Conservation (phyloP, 2,888 invertebrate species). For the Rutpela maculata region DNA sequence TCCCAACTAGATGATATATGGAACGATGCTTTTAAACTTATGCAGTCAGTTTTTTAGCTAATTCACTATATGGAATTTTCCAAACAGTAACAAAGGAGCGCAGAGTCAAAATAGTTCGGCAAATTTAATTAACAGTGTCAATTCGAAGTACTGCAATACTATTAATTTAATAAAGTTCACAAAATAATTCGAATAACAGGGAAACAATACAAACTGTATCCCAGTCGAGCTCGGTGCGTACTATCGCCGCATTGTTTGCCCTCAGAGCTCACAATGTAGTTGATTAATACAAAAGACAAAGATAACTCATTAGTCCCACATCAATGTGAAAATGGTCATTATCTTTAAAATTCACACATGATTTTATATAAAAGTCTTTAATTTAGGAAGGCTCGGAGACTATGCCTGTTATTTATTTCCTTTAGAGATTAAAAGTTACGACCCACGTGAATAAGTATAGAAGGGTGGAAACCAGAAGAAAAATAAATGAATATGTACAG, state of each 20-base stretch:
- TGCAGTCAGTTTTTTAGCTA: background rate
- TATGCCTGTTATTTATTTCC: slow-evolving; percentile 9
- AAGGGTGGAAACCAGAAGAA: background rate
- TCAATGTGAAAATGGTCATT: slow-evolving; percentile 22
- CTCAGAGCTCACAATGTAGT: slow-evolving; percentile 5
- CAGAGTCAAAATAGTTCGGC: background rate
- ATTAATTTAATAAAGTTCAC: slow-evolving; percentile 20
- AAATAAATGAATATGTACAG: background rate
- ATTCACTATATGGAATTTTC: background rate
- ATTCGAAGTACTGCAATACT: background rate
- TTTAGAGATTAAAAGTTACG: background rate
- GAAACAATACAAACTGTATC: background rate
- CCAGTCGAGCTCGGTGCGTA: background rate
- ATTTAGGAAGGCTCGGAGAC: background rate
- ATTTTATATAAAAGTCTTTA: slow-evolving; percentile 14
- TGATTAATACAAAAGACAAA: slow-evolving; percentile 30
- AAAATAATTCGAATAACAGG: background rate
- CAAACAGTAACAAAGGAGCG: background rate
- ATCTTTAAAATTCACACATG: slow-evolving; percentile 16
- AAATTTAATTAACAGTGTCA: slow-evolving; percentile 14
- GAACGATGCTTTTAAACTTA: background rate
- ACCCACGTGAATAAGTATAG: background rate
- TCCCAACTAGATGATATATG: background rate
- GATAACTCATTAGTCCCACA: slow-evolving; percentile 37
- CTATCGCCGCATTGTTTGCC: slow-evolving; percentile 18